Evolutionary conservation across 1,140 invertebrate species (phyloP), one percentile per base, ranked within the genome.

Genomic region (Carposina sasakii): DNA sequence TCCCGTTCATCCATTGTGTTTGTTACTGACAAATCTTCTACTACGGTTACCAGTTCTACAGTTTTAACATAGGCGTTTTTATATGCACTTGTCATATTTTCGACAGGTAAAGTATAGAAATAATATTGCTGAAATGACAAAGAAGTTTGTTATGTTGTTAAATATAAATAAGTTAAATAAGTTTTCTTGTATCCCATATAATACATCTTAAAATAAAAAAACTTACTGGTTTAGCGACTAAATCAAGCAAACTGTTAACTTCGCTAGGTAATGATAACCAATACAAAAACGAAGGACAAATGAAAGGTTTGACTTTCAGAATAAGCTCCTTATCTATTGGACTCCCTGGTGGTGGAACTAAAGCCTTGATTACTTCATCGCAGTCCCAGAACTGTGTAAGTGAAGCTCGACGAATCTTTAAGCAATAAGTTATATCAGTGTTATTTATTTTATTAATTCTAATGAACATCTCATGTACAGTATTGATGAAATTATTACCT

Each of bases 111-210:
- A 10, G 66, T 79, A 49, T 74, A 86, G 41, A 85, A 79, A 40
- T 68, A 70, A 40, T 74, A 81, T 85, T 86, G 82, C 85, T 86
- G 68, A 34, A 84, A 85, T n/a, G n/a, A n/a, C n/a, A 54, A 50
- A 52, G 21, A 41, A 41, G 23, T 21, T 15, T n/a, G 48, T 30
- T 2, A 46, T 20, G 19, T 39, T 28, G 24, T 22, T 28, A 16
- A 23, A 33, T 30, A 12, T 30, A 28, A 24, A 5, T 26, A 26
- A 12, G 5, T 5, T 26, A 12, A 26, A 12, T 5, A 28, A 28
- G 6, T 12, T 28, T 28, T 6, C 6, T 6, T 12, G 24, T 28
- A 6, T 28, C 24, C 24, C 24, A 6, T 28, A 28, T 28, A 28
- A 12, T 6, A 6, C 24, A 6, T 6, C 24, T 12, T 28, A 28